Percentiles rank a stretch among this genome's conserved stretches.
Conservation (phyloP, 1,140 invertebrate species). For the Sminthurinus signatus region DNA sequence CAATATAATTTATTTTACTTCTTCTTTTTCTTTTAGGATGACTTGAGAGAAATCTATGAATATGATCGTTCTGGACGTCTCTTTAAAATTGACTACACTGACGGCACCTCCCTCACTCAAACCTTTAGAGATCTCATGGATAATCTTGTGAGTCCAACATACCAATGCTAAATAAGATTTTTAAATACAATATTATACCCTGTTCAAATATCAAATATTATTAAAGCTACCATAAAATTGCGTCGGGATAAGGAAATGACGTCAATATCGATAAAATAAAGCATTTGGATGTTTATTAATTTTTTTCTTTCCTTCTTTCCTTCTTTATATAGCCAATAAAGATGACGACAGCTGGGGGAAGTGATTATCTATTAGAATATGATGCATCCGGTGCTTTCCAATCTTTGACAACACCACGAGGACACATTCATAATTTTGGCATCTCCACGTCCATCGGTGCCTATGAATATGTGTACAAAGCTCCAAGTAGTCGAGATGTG, state of each 20-base stretch:
- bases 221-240: too few relatives aligned
- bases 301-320: constrained; percentile 24
- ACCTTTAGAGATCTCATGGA: constrained; percentile 83
- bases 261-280: too few relatives aligned
- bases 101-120: constrained; percentile 76
- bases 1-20: too few relatives aligned
- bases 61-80: constrained; percentile 80
- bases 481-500: constrained; percentile 79
- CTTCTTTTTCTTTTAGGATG: too few relatives aligned
- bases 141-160: constrained; percentile 62
- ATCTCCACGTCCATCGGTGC: constrained; percentile 85
- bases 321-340: constrained; percentile 63
- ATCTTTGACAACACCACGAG: constrained; percentile 81
- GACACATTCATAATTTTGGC: constrained; percentile 86
- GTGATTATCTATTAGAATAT: constrained; percentile 85
- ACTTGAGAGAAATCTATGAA: constrained; percentile 72
- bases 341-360: constrained; percentile 83
- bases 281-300: background rate
- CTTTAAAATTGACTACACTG: constrained; percentile 78
- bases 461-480: constrained; percentile 86
- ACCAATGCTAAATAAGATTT: too few relatives aligned
- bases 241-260: too few relatives aligned
- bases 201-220: too few relatives aligned
- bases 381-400: constrained; percentile 85
- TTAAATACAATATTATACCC: too few relatives aligned